Evolutionary conservation across 2,797 vertebrate genomes (phyloP).

Genomic region (Lutjanus argentimaculatus): DNA sequence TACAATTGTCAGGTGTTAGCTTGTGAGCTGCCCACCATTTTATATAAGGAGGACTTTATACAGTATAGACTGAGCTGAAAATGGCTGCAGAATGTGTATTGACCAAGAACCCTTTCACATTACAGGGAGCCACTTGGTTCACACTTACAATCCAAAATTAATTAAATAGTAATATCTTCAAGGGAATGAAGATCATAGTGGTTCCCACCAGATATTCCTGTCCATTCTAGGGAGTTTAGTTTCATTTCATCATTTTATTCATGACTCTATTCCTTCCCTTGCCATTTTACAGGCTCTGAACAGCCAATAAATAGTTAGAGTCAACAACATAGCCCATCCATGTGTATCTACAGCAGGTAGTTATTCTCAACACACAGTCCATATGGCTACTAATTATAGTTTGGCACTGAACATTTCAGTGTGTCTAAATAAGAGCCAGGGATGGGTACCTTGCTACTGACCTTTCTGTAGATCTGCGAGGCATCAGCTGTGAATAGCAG

Average conservation of each 20-base stretch:
- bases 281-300: slow-evolving; percentile 20
- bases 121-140: neutral
- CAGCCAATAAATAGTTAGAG: slow-evolving; percentile 27
- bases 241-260: slow-evolving; percentile 19
- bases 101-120: slow-evolving; percentile 7
- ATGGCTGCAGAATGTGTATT: slow-evolving; percentile 2
- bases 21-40: slow-evolving; percentile 12
- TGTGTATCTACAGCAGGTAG: slow-evolving; percentile 54
- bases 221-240: neutral
- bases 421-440: slow-evolving; percentile 54
- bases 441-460: slow-evolving; percentile 47
- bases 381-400: slow-evolving; percentile 69
- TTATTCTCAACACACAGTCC: slow-evolving; percentile 60
- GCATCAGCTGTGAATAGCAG: slow-evolving; percentile 69
- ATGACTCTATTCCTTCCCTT: neutral
- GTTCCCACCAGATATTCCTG: neutral
- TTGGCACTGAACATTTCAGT: slow-evolving; percentile 54
- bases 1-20: neutral
- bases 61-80: slow-evolving; percentile 23
- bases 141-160: neutral
- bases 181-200: neutral
- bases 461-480: slow-evolving; percentile 66
- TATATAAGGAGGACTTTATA: slow-evolving; percentile 19
- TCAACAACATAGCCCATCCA: slow-evolving; percentile 32
- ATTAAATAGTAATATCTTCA: neutral